Conservation (phyloP, 2,113 vertebrate species). For the Pomatorhinus ruficollis region DNA sequence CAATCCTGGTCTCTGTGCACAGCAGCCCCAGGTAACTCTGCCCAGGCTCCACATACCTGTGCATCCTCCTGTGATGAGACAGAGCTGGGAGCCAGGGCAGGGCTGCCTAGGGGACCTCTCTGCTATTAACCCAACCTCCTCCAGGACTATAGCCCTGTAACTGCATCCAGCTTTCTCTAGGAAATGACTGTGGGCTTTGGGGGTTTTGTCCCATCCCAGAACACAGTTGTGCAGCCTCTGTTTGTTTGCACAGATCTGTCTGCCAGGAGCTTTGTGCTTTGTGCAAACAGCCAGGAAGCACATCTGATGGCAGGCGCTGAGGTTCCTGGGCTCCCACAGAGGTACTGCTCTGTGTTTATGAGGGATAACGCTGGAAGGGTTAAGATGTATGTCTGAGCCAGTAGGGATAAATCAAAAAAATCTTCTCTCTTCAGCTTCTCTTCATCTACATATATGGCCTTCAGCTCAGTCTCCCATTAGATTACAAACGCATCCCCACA, state of each 20-base stretch:
- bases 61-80: neutral
- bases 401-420: constrained; percentile 36
- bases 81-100: neutral
- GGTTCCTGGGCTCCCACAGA: neutral
- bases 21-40: neutral
- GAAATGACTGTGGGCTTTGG: neutral
- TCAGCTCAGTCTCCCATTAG: constrained; percentile 30
- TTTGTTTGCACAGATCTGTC: neutral
- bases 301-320: neutral
- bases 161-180: neutral
- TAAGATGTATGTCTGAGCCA: constrained; percentile 34
- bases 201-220: neutral
- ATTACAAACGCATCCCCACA: neutral
- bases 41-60: neutral
- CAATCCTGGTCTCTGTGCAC: neutral
- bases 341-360: neutral
- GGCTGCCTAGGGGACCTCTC: neutral
- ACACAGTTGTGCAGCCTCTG: neutral
- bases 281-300: neutral
- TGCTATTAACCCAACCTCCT: neutral
- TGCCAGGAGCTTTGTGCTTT: neutral
- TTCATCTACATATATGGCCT: constrained; percentile 63
- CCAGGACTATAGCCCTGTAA: fast-evolving
- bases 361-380: neutral
- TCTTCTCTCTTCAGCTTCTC: neutral